Percentiles rank a stretch among this genome's conserved stretches.
Conservation (phyloP, 1,140 invertebrate genomes). For the Penaeus chinensis region DNA sequence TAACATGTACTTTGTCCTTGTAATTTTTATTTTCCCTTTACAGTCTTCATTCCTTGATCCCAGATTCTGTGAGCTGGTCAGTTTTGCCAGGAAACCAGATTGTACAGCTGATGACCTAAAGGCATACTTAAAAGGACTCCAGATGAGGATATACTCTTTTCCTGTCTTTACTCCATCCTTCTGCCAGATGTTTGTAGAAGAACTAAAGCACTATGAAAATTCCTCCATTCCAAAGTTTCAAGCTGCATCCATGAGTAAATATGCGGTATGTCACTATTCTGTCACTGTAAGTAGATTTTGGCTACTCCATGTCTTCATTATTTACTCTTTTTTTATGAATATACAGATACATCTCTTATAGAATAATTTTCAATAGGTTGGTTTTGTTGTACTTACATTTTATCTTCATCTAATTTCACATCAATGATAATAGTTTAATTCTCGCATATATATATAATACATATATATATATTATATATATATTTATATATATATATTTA, state of each 20-base stretch:
- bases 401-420: too few relatives aligned
- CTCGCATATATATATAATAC: too few relatives aligned
- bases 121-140: not conserved
- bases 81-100: not conserved
- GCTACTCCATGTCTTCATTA: too few relatives aligned
- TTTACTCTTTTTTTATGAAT: too few relatives aligned
- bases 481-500: too few relatives aligned
- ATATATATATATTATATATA: too few relatives aligned
- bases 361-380: too few relatives aligned
- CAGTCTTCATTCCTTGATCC: slow-evolving; percentile 44
- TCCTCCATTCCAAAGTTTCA: slow-evolving; percentile 68
- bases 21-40: not conserved
- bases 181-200: slow-evolving; percentile 67
- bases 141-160: slow-evolving; percentile 65
- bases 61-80: slow-evolving; percentile 29
- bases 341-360: too few relatives aligned
- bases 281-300: not conserved
- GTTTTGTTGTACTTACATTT: too few relatives aligned
- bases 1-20: too few relatives aligned
- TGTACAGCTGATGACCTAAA: slow-evolving; percentile 3
- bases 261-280: slow-evolving; percentile 67
- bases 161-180: slow-evolving; percentile 69
- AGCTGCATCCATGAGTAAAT: slow-evolving; percentile 71
- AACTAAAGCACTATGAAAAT: slow-evolving; percentile 68
- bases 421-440: too few relatives aligned